A percentile compares a stretch with the other conserved stretches of the same genome.
Evolutionary conservation across 2,113 vertebrate genomes (phyloP).

Genomic region (Strigops habroptila): DNA sequence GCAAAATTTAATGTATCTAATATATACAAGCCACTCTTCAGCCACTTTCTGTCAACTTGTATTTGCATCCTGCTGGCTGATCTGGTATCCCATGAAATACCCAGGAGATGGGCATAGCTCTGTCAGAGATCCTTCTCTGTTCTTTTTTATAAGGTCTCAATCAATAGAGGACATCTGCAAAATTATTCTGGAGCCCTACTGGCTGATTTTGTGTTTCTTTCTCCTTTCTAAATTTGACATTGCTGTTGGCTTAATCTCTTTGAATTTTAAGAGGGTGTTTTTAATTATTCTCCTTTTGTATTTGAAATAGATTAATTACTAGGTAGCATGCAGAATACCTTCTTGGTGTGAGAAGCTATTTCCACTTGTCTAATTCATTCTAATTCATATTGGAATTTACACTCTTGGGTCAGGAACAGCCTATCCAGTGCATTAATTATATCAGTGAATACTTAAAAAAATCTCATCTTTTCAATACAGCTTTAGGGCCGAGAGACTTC

Average conservation of each 20-base stretch:
- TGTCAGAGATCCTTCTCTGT: background rate
- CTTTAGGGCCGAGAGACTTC: background rate
- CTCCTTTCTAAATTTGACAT: background rate
- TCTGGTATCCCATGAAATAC: background rate
- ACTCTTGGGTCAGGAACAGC: background rate
- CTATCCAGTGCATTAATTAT: background rate
- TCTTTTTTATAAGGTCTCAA: background rate
- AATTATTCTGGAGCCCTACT: background rate
- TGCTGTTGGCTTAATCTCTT: background rate
- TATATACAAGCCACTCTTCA: background rate
- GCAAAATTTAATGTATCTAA: background rate
- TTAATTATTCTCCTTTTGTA: background rate
- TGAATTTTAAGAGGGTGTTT: background rate
- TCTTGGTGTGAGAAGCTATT: background rate
- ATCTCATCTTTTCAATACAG: background rate
- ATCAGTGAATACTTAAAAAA: background rate
- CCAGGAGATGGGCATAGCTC: background rate
- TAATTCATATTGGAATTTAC: background rate
- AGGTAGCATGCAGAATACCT: background rate
- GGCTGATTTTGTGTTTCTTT: background rate
- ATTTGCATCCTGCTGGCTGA: background rate
- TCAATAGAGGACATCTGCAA: background rate
- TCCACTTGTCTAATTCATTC: background rate
- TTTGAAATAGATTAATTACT: conserved; percentile 9
- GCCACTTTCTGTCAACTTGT: background rate